phyloP scores from a whole-genome alignment of 1,140 invertebrate species.

The Vanessa tameamea region DNA sequence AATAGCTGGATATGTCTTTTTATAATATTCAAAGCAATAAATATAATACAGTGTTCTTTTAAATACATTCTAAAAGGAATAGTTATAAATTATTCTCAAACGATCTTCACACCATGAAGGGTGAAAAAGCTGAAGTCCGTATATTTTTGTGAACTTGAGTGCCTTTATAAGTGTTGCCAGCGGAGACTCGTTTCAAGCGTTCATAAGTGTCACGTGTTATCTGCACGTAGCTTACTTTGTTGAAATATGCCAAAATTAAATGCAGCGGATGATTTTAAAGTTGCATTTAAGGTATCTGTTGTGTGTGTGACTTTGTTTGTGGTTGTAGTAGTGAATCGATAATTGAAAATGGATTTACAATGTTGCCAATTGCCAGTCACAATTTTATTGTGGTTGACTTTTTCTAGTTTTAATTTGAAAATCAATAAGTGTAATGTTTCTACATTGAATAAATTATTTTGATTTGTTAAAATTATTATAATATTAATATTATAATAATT shows the following conservation, averaged over 20 bases:
- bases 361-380: no score
- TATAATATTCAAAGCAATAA: no score
- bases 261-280: conserved; percentile 1
- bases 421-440: no score
- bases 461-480: no score
- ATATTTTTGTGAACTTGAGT: conserved; percentile 7
- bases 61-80: neutral
- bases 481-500: no score
- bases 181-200: neutral
- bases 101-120: neutral
- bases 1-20: no score
- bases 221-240: conserved; percentile 1
- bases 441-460: no score
- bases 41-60: no score
- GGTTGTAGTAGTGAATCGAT: no score
- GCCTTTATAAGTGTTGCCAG: conserved; percentile 6
- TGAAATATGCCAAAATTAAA: conserved; percentile 8
- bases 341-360: no score
- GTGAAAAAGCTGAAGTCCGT: neutral
- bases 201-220: neutral
- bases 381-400: no score
- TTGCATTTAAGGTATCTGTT: neutral
- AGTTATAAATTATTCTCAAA: neutral
- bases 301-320: neutral
- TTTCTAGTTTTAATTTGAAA: no score